Evolutionary conservation across 2,888 invertebrate species (phyloP), one percentile per base, ranked within the genome.

Genomic region (Yponomeuta plumbellus): DNA sequence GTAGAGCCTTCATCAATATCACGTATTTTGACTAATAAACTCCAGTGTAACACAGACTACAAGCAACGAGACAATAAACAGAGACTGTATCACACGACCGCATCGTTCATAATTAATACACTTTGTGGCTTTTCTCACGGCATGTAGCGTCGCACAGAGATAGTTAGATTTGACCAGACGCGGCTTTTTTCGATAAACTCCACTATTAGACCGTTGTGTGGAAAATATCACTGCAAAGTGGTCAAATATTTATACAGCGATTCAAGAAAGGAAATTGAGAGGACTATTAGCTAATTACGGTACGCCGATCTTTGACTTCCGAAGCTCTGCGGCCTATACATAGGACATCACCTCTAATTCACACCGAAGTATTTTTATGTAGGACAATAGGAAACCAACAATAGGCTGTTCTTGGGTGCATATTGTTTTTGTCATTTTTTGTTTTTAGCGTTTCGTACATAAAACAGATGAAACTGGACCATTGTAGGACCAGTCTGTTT

Each of bases 81-180:
- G 22, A 22, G 62, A 39, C 20, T 34, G 17, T 17, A 34, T 39
- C 23, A 64, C 65, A 65, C 65, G 65, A 56, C 65, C 39, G 56
- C 56, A 34, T 34, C 34, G 26, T 34, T 56, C 56, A 20, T 65
- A 56, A 65, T 57, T 56, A 34, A 10, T 23, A 65, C 65, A 57
- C 56, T 26, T 57, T 65, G 21, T 65, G 65, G 13, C 56, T 17
- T 57, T 57, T 26, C 56, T 13, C 44, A 44, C 13, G 17, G 5
- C n/a, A 11, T 26, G 17, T 62, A 64, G 11, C 0, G 13, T 20
- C 57, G 26, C n/a, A 52, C 65, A 26, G 57, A 39, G 17, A 6
- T 56, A 56, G 20, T 1, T 26, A 39, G 64, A n/a, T 26, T n/a
- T n/a, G n/a, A n/a, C n/a, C n/a, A n/a, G n/a, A n/a, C 34, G 44